phyloP scores from a whole-genome alignment of 2,113 vertebrate species.

The Caracal caracal region DNA sequence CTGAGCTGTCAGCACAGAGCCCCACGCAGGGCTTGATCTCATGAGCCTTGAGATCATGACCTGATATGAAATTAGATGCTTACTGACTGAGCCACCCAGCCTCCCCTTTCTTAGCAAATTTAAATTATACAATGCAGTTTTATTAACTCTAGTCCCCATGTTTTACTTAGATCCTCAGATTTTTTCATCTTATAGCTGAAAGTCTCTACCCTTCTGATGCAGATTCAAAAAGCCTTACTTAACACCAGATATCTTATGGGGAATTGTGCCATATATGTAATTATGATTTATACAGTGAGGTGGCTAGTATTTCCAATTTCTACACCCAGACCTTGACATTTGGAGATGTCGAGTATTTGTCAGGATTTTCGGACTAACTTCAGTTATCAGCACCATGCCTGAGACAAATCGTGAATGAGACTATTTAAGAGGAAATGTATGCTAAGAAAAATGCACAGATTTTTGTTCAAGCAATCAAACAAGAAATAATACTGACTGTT shows the following conservation, averaged over 20 bases:
- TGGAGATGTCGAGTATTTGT: neutral
- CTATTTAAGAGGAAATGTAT: neutral
- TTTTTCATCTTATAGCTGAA: neutral
- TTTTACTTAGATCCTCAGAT: neutral
- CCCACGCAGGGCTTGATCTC: too few relatives aligned
- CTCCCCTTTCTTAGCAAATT: neutral
- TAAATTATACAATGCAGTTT: neutral
- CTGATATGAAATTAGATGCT: too few relatives aligned
- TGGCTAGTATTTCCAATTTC: neutral
- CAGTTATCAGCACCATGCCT: neutral
- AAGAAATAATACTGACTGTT: neutral
- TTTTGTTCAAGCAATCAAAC: neutral
- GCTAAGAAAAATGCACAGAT: neutral
- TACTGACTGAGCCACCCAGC: too few relatives aligned
- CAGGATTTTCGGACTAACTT: neutral
- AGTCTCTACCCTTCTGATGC: neutral
- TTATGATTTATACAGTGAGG: neutral
- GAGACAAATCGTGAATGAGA: neutral
- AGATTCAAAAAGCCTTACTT: neutral
- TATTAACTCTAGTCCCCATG: neutral
- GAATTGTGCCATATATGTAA: neutral
- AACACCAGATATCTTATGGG: too few relatives aligned
- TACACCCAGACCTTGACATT: neutral
- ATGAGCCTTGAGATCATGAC: too few relatives aligned
- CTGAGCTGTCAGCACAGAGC: too few relatives aligned